phyloP scores from a whole-genome alignment of 2,797 vertebrate genomes.

The Pogoniulus pusillus region DNA sequence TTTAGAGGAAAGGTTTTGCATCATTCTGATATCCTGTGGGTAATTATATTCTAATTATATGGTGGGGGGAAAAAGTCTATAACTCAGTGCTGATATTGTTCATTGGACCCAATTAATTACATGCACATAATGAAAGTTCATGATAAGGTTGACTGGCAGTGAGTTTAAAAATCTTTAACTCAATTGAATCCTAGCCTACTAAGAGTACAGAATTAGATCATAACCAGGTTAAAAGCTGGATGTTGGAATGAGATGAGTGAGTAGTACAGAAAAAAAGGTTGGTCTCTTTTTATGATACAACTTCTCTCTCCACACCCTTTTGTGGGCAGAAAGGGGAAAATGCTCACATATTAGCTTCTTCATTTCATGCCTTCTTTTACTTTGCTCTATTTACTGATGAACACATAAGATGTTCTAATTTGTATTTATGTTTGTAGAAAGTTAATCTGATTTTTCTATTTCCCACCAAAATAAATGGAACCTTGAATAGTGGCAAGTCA shows the following conservation, averaged over 20 bases:
- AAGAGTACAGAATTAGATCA: conserved; percentile 70
- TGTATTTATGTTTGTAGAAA: neutral
- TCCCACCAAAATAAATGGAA: neutral
- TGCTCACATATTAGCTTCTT: neutral
- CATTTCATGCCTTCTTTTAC: neutral
- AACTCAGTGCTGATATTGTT: conserved; percentile 84
- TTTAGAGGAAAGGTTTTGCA: conserved; percentile 86
- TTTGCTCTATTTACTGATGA: neutral
- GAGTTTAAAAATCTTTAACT: conserved; percentile 81
- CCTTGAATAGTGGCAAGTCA: neutral
- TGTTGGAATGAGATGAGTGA: conserved; percentile 66
- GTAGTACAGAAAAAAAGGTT: conserved; percentile 27
- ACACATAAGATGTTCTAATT: neutral
- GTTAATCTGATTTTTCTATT: neutral
- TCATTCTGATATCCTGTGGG: conserved; percentile 88
- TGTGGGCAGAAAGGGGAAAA: conserved; percentile 8
- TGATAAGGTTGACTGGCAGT: conserved; percentile 83
- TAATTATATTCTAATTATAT: conserved; percentile 89
- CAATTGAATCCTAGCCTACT: conserved; percentile 75
- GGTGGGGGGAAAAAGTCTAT: conserved; percentile 78
- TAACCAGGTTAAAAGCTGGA: conserved; percentile 73
- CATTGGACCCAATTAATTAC: conserved; percentile 85
- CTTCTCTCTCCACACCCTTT: neutral
- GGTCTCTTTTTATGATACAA: neutral
- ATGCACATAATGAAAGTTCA: conserved; percentile 85